These are phyloP conservation scores for Neotoma lepida DNA, from an alignment of 2,113 vertebrate genomes.

Conservation along the genomic window DNA sequence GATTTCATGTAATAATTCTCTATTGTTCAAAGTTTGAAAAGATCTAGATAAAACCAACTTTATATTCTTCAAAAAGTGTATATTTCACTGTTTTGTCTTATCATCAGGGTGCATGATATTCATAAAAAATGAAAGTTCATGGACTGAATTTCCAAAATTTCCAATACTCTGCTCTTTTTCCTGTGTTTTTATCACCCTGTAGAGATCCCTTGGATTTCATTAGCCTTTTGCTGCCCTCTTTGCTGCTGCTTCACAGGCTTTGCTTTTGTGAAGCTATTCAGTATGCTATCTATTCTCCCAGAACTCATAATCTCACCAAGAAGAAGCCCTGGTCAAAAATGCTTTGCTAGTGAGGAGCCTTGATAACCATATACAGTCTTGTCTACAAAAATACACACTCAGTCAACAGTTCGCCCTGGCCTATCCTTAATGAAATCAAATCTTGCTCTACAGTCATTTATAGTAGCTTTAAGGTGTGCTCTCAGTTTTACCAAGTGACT, in stretches of 20 bases:
- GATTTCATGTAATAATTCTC: not conserved
- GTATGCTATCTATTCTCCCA: not conserved
- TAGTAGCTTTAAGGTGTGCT: not conserved
- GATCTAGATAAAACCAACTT: not conserved
- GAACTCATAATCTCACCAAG: constrained; percentile 47
- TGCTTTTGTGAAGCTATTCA: not conserved
- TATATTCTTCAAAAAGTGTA: not conserved
- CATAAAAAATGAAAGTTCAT: constrained; percentile 7
- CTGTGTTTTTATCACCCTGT: constrained; percentile 21
- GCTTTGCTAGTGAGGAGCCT: not conserved
- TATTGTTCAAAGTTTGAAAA: not conserved
- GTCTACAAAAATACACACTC: constrained; percentile 14
- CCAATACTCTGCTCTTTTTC: not conserved
- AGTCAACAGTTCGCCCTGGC: not conserved
- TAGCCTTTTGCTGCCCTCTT: not conserved
- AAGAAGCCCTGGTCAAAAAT: constrained; percentile 37
- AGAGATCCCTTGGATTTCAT: not conserved
- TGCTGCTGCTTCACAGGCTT: not conserved
- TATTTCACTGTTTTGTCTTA: constrained; percentile 13
- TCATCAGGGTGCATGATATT: not conserved
- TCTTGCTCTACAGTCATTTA: not conserved
- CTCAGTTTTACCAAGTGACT: not conserved
- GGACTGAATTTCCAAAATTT: constrained; percentile 31
- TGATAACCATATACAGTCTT: not conserved
- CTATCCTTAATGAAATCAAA: not conserved